Conservation (phyloP, 2,797 vertebrate genomes). For the Sebastes vulpes region DNA sequence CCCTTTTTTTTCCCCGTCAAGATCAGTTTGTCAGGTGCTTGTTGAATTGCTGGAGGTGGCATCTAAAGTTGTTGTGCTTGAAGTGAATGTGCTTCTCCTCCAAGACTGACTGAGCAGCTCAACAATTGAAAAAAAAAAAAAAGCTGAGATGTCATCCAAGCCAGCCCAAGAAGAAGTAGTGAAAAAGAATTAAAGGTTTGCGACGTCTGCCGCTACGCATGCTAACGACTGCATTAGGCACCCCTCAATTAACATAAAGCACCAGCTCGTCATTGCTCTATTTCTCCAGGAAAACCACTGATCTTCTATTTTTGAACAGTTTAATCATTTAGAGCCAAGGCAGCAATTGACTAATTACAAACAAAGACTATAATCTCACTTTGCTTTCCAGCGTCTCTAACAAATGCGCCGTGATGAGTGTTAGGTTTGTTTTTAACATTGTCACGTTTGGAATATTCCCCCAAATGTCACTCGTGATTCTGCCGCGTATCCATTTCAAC, state of each 20-base stretch:
- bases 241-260: slow-evolving; percentile 78
- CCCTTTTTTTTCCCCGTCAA: not conserved
- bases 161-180: slow-evolving; percentile 75
- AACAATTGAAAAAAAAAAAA: slow-evolving; percentile 62
- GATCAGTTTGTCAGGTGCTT: slow-evolving; percentile 50
- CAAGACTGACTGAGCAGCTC: slow-evolving; percentile 62
- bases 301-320: slow-evolving; percentile 73
- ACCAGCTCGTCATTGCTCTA: slow-evolving; percentile 68
- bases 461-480: slow-evolving; percentile 58
- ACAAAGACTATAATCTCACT: slow-evolving; percentile 75
- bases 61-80: slow-evolving; percentile 53
- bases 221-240: slow-evolving; percentile 81
- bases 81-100: slow-evolving; percentile 66
- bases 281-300: slow-evolving; percentile 70
- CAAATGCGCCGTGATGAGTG: slow-evolving; percentile 50
- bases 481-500: slow-evolving; percentile 46
- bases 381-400: slow-evolving; percentile 44
- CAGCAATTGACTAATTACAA: slow-evolving; percentile 72
- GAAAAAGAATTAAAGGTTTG: slow-evolving; percentile 76
- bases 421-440: slow-evolving; percentile 52
- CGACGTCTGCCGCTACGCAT: slow-evolving; percentile 63
- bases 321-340: slow-evolving; percentile 70
- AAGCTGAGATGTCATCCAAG: slow-evolving; percentile 73
- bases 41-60: slow-evolving; percentile 58
- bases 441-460: slow-evolving; percentile 49